Evolutionary conservation across 2,888 invertebrate genomes (phyloP).

Genomic region (Athetis lepigone): DNA sequence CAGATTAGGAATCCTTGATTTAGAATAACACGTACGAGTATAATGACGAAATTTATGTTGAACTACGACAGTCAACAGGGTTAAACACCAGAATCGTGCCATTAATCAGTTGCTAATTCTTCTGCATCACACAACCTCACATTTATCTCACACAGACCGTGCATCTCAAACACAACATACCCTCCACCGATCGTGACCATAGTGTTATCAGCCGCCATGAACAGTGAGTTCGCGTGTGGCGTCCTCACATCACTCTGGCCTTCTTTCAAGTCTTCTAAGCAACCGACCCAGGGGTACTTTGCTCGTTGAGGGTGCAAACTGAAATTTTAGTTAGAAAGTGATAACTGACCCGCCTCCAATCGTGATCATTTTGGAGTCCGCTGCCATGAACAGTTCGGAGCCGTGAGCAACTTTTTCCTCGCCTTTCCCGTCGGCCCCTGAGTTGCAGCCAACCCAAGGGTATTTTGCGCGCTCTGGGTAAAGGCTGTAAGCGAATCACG

Average conservation of each 20-base stretch:
- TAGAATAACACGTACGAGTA: too few species aligned
- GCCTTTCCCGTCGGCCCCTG: conserved; percentile 72
- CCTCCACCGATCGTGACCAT: conserved; percentile 99
- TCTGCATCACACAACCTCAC: too few species aligned
- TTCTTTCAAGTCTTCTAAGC: conserved; percentile 90
- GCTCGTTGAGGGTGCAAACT: conserved; percentile 94
- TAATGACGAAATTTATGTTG: too few species aligned
- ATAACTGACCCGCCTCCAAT: conserved; percentile 98
- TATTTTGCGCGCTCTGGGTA: conserved; percentile 97
- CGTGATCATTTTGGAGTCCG: conserved; percentile 98
- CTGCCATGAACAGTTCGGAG: conserved; percentile 98
- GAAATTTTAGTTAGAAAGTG: conserved; percentile 61
- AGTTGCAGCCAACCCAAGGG: conserved; percentile 96
- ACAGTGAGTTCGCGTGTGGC: conserved; percentile 95
- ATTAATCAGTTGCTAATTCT: too few species aligned
- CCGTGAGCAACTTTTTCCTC: conserved; percentile 94
- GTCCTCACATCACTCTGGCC: conserved; percentile 75
- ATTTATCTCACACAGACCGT: conserved; percentile 33
- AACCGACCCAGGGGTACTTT: conserved; percentile 98
- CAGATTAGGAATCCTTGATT: too few species aligned
- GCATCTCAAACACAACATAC: conserved; percentile 91
- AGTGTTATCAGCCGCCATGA: conserved; percentile 98
- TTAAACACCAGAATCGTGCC: too few species aligned
- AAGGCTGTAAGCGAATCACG: conserved; percentile 85
- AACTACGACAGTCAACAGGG: too few species aligned